phyloP scores from a whole-genome alignment of 1,140 invertebrate species.

The Drosophila tani region DNA sequence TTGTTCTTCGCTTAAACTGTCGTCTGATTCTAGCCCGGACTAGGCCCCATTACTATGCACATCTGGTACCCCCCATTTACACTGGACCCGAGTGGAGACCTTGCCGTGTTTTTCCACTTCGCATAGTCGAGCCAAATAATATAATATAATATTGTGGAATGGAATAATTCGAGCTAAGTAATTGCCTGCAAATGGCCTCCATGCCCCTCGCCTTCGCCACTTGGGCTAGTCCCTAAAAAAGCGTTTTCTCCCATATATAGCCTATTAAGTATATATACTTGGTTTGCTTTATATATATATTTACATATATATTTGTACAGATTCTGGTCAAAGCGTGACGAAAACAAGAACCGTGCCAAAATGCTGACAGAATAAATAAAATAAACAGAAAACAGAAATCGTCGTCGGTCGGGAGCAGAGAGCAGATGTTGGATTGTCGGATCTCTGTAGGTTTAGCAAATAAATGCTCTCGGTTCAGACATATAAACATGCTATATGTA shows the following conservation, averaged over 20 bases:
- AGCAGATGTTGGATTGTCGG: constrained; percentile 48
- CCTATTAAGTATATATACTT: constrained; percentile 28
- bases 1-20: constrained; percentile 3
- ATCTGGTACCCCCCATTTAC: constrained; percentile 24
- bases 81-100: constrained; percentile 31
- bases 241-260: constrained; percentile 32
- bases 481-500: constrained; percentile 12
- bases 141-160: constrained; percentile 33
- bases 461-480: constrained; percentile 9
- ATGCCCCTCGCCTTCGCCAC: not conserved
- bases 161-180: constrained; percentile 63
- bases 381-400: constrained; percentile 52
- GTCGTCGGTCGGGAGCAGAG: constrained; percentile 30
- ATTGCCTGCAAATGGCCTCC: constrained; percentile 41
- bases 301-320: constrained; percentile 4
- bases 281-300: not conserved
- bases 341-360: constrained; percentile 62
- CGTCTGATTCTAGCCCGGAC: constrained; percentile 9
- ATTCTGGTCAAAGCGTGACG: constrained; percentile 59
- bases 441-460: constrained; percentile 25
- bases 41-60: constrained; percentile 34
- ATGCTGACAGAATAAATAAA: constrained; percentile 48
- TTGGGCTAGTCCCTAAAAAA: constrained; percentile 5
- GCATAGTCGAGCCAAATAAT: constrained; percentile 39
- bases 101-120: constrained; percentile 61